These are phyloP conservation scores for Pangasius sanitwongsei DNA, from an alignment of 2,797 vertebrate genomes.

Conservation along the genomic window DNA sequence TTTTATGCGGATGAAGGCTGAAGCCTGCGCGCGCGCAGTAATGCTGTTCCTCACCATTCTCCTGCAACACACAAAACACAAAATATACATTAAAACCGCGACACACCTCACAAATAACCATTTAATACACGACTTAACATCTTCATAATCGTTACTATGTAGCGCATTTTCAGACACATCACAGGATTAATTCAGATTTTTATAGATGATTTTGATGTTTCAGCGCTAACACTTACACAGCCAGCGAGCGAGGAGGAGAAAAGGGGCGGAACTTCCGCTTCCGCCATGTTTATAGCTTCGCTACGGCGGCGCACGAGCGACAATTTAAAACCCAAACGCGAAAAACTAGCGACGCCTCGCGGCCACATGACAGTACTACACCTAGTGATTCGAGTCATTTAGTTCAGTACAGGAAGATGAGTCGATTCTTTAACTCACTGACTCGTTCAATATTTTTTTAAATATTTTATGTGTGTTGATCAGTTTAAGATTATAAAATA, in stretches of 20 bases:
- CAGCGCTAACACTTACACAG: conserved; percentile 62
- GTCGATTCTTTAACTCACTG: background rate
- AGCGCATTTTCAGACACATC: fast-evolving
- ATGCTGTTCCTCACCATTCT: background rate
- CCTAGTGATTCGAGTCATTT: background rate
- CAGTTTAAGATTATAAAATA: background rate
- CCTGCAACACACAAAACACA: background rate
- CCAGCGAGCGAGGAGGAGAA: conserved; percentile 57
- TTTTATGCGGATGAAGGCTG: background rate
- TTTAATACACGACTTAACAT: fast-evolving
- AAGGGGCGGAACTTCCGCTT: conserved; percentile 78
- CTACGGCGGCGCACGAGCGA: conserved; percentile 67
- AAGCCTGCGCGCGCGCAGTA: background rate
- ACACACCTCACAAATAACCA: background rate
- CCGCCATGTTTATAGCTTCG: conserved; percentile 17
- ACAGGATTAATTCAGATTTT: conserved; percentile 70
- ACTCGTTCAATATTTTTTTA: no score
- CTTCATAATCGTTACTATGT: fast-evolving
- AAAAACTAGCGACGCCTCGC: conserved; percentile 19
- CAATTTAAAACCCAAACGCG: conserved; percentile 21
- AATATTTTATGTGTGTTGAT: background rate
- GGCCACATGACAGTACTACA: background rate
- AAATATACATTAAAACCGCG: background rate
- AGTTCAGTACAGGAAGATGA: background rate
- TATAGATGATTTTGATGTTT: background rate